A percentile compares a stretch with the other conserved stretches of the same genome.
These are phyloP conservation scores for Petrocephalus sullivani DNA, from an alignment of 2,797 vertebrate genomes.

Conservation along the genomic window DNA sequence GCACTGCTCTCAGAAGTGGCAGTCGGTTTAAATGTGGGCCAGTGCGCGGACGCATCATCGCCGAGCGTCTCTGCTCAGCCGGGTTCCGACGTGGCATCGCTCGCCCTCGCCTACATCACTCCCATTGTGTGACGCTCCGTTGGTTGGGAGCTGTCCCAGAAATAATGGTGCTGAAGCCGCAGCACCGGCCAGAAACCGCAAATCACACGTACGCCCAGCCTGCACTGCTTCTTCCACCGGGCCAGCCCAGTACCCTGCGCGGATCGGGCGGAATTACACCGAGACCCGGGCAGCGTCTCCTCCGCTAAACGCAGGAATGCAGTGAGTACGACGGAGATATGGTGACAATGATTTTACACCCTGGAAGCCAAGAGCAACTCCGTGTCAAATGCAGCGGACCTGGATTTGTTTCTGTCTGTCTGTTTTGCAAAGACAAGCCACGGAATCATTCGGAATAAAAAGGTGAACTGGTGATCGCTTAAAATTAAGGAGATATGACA, in stretches of 20 bases:
- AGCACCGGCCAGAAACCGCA: slow-evolving; percentile 36
- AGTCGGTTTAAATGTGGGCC: slow-evolving; percentile 49
- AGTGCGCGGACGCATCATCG: slow-evolving; percentile 31
- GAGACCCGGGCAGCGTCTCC: not conserved
- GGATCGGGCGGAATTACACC: slow-evolving; percentile 29
- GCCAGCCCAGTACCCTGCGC: slow-evolving; percentile 45
- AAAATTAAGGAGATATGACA: slow-evolving; percentile 8
- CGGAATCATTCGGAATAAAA: not conserved
- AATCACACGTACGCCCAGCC: slow-evolving; percentile 14
- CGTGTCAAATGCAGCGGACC: slow-evolving; percentile 20
- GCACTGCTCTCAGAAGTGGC: slow-evolving; percentile 44
- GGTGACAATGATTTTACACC: slow-evolving; percentile 23
- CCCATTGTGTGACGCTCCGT: slow-evolving; percentile 57
- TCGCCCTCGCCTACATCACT: slow-evolving; percentile 52
- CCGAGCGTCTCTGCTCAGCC: not conserved
- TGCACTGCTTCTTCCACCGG: slow-evolving; percentile 24
- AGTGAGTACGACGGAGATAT: slow-evolving; percentile 1
- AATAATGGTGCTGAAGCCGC: slow-evolving; percentile 81
- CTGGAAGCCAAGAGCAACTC: slow-evolving; percentile 22
- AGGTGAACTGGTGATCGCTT: slow-evolving; percentile 4
- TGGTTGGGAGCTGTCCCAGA: slow-evolving; percentile 85
- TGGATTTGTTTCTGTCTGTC: slow-evolving; percentile 8
- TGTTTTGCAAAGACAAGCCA: not conserved
- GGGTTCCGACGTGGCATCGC: not conserved
- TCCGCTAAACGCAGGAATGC: not conserved